Conservation (phyloP, 2,888 invertebrate genomes). For the Xestia xanthographa region DNA sequence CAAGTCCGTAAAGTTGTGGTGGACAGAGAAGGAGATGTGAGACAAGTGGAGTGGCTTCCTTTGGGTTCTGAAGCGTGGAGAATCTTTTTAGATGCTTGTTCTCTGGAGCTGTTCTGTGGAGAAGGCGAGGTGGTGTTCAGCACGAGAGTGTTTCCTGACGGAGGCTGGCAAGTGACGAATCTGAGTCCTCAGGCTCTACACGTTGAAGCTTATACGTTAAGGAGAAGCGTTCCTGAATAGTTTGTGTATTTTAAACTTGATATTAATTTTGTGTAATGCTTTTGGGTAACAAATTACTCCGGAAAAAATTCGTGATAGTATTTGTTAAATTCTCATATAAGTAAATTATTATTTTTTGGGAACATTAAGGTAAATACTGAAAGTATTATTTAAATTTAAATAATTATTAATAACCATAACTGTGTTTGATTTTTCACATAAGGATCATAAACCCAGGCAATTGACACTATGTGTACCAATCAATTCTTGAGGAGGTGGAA, state of each 20-base stretch:
- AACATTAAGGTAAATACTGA: neutral
- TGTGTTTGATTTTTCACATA: neutral
- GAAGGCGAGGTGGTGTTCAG: constrained; percentile 88
- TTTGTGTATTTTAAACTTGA: neutral
- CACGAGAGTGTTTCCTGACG: constrained; percentile 81
- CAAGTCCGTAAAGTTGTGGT: constrained; percentile 78
- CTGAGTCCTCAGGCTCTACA: constrained; percentile 76
- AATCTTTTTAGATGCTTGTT: constrained; percentile 85
- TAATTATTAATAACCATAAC: neutral
- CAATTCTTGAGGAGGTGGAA: neutral
- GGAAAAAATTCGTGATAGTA: constrained; percentile 22
- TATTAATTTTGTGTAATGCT: neutral
- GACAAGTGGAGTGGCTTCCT: constrained; percentile 85
- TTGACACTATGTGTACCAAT: neutral
- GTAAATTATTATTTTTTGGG: neutral
- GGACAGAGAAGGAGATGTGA: constrained; percentile 79
- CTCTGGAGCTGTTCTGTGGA: constrained; percentile 86
- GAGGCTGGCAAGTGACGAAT: constrained; percentile 82
- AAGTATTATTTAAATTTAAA: constrained; percentile 14
- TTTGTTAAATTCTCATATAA: constrained; percentile 16
- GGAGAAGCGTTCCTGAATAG: constrained; percentile 79
- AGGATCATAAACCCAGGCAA: neutral
- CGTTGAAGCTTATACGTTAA: constrained; percentile 78
- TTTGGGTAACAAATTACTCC: neutral
- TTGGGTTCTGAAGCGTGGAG: constrained; percentile 76